Evolutionary conservation across 2,113 vertebrate genomes (phyloP).

Genomic region (Anguilla japonica): DNA sequence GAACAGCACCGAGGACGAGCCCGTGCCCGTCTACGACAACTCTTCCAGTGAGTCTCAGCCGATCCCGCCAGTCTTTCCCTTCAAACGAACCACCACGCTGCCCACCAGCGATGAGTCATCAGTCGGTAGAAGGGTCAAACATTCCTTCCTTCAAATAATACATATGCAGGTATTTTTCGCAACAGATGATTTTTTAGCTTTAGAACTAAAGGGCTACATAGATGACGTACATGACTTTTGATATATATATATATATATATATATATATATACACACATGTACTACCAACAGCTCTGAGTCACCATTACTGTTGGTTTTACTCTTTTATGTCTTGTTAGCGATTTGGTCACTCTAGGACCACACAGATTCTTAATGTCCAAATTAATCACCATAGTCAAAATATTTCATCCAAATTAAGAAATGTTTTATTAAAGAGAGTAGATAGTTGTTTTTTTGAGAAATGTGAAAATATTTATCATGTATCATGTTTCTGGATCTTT

Average conservation of each 20-base stretch:
- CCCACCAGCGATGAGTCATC: not conserved
- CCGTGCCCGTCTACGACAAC: slow-evolving; percentile 67
- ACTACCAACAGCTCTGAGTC: not conserved
- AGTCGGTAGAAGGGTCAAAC: too few species aligned
- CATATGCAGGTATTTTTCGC: too few species aligned
- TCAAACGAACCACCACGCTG: not conserved
- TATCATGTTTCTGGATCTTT: too few species aligned
- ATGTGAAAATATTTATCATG: not conserved
- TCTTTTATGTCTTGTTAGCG: not conserved
- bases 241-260: too few species aligned
- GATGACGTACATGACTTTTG: too few species aligned
- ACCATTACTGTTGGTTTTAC: not conserved
- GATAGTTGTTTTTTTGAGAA: not conserved
- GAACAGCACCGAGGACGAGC: slow-evolving; percentile 78
- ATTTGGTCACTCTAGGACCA: not conserved
- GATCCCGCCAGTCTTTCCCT: not conserved
- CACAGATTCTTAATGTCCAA: not conserved
- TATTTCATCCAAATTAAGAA: not conserved
- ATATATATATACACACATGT: too few species aligned
- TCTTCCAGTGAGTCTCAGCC: slow-evolving; percentile 63
- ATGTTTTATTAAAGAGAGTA: not conserved
- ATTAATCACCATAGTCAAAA: not conserved
- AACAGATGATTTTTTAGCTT: too few species aligned
- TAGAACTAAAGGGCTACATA: too few species aligned
- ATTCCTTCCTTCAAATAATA: too few species aligned